Evolutionary conservation across 2,888 invertebrate genomes (phyloP).

Genomic region (Lydus trimaculatus): DNA sequence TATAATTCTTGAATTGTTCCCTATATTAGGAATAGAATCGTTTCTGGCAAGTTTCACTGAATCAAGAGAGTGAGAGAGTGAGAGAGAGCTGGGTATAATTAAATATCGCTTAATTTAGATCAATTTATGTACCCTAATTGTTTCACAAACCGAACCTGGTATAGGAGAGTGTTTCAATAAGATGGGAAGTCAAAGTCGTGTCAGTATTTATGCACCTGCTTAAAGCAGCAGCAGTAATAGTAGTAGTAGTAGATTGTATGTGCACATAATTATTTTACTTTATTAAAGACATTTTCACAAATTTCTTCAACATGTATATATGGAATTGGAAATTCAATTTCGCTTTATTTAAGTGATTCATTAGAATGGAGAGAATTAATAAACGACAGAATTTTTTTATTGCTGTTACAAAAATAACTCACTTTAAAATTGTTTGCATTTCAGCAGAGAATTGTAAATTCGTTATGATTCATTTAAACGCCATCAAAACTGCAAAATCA

Average conservation of each 20-base stretch:
- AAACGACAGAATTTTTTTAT: too few species aligned
- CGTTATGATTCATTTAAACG: too few species aligned
- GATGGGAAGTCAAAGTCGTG: slow-evolving; percentile 22
- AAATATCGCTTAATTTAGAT: slow-evolving; percentile 55
- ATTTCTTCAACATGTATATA: not conserved
- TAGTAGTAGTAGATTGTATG: slow-evolving; percentile 2
- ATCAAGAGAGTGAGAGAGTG: too few species aligned
- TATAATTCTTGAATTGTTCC: slow-evolving; percentile 32
- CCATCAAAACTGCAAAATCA: too few species aligned
- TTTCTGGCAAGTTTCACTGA: slow-evolving; percentile 29
- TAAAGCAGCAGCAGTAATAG: not conserved
- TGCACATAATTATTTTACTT: not conserved
- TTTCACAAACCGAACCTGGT: slow-evolving; percentile 43
- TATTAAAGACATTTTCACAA: not conserved
- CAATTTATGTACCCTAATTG: slow-evolving; percentile 53
- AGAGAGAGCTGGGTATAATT: slow-evolving; percentile 49
- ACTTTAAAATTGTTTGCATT: too few species aligned
- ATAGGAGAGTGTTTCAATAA: slow-evolving; percentile 27
- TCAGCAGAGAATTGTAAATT: too few species aligned
- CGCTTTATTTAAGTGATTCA: too few species aligned
- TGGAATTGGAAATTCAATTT: too few species aligned
- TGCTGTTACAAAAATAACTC: too few species aligned
- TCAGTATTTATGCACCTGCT: slow-evolving; percentile 46
- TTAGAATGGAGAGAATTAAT: too few species aligned
- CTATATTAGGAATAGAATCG: slow-evolving; percentile 22